Percentiles rank a stretch among this genome's conserved stretches.
Conservation (phyloP, 1,140 invertebrate genomes). For the Lasaia peninsularis region DNA sequence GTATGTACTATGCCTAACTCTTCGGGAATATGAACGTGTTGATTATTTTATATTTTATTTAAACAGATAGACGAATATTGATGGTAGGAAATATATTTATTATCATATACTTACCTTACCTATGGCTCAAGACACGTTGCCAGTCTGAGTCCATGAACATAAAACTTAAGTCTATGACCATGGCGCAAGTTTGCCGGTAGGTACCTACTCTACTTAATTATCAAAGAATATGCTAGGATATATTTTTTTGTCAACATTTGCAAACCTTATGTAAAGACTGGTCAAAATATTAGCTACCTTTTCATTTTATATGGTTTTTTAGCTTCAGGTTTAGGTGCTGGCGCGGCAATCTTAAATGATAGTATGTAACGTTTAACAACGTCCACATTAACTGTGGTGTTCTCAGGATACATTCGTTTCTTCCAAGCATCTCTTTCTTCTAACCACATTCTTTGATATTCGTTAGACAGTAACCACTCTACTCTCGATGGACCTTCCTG, state of each 20-base stretch:
- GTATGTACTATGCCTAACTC: too few species aligned
- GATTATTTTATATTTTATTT: too few species aligned
- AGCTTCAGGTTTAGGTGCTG: constrained; percentile 50
- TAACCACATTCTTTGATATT: constrained; percentile 71
- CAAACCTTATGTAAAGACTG: too few species aligned
- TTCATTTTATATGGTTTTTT: constrained; percentile 71
- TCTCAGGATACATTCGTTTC: constrained; percentile 65
- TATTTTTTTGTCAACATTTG: not conserved
- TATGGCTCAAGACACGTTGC: too few species aligned
- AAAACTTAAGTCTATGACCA: too few species aligned
- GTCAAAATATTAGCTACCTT: constrained; percentile 41
- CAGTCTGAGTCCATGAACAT: too few species aligned
- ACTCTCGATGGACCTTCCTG: constrained; percentile 62
- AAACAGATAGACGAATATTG: too few species aligned
- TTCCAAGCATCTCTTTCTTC: constrained; percentile 69
- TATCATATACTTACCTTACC: too few species aligned
- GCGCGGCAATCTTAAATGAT: constrained; percentile 60
- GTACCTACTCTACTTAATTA: too few species aligned
- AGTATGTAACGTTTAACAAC: constrained; percentile 66
- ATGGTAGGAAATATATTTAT: too few species aligned
- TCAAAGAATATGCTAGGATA: not conserved
- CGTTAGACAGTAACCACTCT: constrained; percentile 58
- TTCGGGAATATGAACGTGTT: too few species aligned
- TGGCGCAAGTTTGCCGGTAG: too few species aligned
- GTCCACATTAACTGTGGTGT: constrained; percentile 58